phyloP scores from a whole-genome alignment of 1,140 invertebrate genomes.

The Heliconius eleuchia region DNA sequence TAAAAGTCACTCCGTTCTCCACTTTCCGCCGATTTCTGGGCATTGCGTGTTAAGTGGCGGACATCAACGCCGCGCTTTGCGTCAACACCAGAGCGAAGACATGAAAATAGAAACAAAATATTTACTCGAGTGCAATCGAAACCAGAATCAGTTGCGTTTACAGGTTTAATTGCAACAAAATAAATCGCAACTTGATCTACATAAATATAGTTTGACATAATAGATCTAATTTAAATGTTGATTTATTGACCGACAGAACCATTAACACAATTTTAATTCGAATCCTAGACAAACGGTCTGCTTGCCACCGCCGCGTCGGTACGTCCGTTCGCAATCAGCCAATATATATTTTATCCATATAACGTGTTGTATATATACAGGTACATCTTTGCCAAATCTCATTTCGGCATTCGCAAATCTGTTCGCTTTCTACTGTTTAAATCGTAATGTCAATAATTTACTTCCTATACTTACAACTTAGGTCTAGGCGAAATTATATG shows the following conservation, averaged over 20 bases:
- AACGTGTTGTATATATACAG: neutral
- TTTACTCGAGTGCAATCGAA: no score
- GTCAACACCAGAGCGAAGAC: no score
- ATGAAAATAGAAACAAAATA: no score
- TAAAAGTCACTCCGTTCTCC: no score
- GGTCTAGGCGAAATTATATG: slow-evolving; percentile 14
- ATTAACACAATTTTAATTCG: neutral
- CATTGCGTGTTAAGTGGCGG: no score
- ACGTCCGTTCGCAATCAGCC: neutral
- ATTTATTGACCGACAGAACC: slow-evolving; percentile 34
- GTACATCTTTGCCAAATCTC: neutral
- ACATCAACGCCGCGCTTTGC: no score
- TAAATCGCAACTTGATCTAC: slow-evolving; percentile 39
- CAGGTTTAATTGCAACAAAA: slow-evolving; percentile 24
- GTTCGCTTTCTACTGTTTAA: slow-evolving; percentile 1
- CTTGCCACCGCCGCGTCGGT: neutral
- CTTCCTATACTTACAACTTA: slow-evolving; percentile 12
- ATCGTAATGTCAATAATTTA: slow-evolving; percentile 19
- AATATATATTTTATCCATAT: neutral
- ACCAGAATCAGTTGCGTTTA: no score
- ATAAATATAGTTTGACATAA: slow-evolving; percentile 37
- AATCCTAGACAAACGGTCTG: neutral
- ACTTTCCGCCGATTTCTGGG: no score
- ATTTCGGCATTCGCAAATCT: neutral
- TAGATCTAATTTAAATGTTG: slow-evolving; percentile 42